Base-by-base conservation (phyloP, 2,113 vertebrate species). In the Corythornis vintsioides region DNA sequence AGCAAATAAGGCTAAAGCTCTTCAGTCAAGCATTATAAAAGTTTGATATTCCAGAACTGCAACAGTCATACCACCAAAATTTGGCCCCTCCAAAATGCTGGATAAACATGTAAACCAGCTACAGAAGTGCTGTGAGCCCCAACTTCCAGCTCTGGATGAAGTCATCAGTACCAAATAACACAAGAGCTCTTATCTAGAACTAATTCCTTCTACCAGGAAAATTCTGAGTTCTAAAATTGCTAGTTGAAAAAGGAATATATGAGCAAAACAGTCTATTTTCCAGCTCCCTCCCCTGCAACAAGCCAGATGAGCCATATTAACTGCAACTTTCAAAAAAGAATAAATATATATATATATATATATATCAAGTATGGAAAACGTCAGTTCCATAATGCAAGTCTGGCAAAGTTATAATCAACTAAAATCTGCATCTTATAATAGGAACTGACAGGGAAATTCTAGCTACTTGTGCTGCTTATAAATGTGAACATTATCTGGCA, bases 381-480 rank as follows among this genome's bases (percentile, higher is more conserved):
- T 94, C 92, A 96, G 72, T 42, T 76, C 76, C 67, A 42, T 59
- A 81, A 70, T 84, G 74, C 70, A 88, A 83, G 77, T 89, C 92
- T 96, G 90, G 86, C 90, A 90, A 86, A 93, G 83, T 86, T 94
- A 93, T 31, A 86, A 93, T 72, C 80, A 92, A 50, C 74, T 87
- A 87, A 89, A 90, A 75, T 84, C 92, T 90, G 38, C n/a, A 53
- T 83, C 67, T 86, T 83, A 16, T 94, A 93, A 96, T 89, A 90
- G 86, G 91, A 92, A 56, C 66, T 93, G 91, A 93, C 95, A 96
- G 83, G 55, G 86, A 96, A 95, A 95, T 88, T 96, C 88, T 81
- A 94, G 81, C 93, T 90, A 95, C 92, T 95, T 84, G 86, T 65
- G 77, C 61, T 88, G 83, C 73, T 92, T 75, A 78, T 76, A 94